Conservation (phyloP, 64 coral and sea anemone genomes). For the Porites australiensis region DNA sequence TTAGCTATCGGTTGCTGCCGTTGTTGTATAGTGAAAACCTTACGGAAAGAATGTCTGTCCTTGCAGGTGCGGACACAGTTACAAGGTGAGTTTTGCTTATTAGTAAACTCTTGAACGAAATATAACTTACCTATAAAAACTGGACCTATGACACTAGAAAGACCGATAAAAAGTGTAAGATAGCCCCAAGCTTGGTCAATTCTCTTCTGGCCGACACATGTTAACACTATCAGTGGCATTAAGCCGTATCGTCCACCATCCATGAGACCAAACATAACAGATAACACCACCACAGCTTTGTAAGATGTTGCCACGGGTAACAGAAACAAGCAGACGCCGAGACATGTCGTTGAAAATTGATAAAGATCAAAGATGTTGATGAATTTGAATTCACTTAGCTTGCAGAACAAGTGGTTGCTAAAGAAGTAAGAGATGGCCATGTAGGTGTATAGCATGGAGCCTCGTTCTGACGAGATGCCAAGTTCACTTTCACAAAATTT, state of each 20-base stretch:
- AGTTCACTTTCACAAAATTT: constrained; percentile 41
- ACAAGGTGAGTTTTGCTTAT: too few relatives aligned
- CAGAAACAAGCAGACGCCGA: constrained; percentile 21
- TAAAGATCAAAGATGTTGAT: constrained; percentile 57
- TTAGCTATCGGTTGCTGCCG: too few relatives aligned
- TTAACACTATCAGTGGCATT: not conserved
- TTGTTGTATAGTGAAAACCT: too few relatives aligned
- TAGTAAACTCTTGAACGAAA: not conserved
- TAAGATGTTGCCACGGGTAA: constrained; percentile 20
- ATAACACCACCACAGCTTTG: not conserved
- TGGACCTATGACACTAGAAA: constrained; percentile 2
- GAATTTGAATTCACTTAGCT: constrained; percentile 30
- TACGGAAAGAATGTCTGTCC: too few relatives aligned
- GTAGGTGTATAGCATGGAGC: constrained; percentile 25
- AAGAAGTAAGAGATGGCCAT: constrained; percentile 35
- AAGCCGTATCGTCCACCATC: constrained; percentile 33
- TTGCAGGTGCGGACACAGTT: too few relatives aligned
- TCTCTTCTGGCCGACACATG: not conserved
- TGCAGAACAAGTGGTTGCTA: constrained; percentile 37
- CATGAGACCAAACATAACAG: constrained; percentile 23
- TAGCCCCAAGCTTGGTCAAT: constrained; percentile 43
- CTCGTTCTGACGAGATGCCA: not conserved
- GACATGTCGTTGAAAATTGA: constrained; percentile 5
- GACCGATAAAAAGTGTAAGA: not conserved
- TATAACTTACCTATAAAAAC: constrained; percentile 53